phyloP scores from a whole-genome alignment of 2,888 invertebrate genomes.

The Gerris lacustris region DNA sequence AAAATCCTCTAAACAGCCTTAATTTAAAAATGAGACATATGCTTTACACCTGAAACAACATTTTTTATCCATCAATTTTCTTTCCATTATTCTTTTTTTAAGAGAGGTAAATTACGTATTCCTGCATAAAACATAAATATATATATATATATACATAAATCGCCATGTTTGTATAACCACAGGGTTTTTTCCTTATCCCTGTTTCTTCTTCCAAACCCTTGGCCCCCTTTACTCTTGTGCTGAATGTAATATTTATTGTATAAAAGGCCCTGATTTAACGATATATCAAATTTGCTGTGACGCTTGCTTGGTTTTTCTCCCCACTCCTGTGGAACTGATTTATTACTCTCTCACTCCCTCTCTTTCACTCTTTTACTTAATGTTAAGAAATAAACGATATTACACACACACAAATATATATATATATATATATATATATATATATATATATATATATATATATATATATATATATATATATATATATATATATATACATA shows the following conservation, averaged over 20 bases:
- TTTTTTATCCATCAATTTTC: not conserved
- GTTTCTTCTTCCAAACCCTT: not conserved
- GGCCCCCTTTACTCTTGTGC: not conserved
- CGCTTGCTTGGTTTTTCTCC: not conserved
- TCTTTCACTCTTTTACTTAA: not conserved
- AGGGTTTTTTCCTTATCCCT: not conserved
- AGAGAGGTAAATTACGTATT: not conserved
- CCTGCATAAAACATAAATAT: not conserved
- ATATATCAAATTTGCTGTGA: constrained; percentile 13
- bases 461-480: constrained; percentile 5
- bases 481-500: not conserved
- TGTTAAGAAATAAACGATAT: not conserved
- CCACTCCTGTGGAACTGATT: constrained; percentile 13
- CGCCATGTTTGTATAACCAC: not conserved
- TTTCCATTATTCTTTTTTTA: not conserved
- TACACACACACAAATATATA: too few species aligned
- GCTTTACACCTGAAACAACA: not conserved
- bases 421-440: not conserved
- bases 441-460: constrained; percentile 10
- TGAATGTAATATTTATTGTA: constrained; percentile 9
- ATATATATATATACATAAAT: too few species aligned
- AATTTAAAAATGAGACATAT: too few species aligned
- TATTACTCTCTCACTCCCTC: constrained; percentile 8
- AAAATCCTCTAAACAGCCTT: too few species aligned
- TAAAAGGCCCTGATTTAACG: constrained; percentile 16